These are phyloP conservation scores for Orchestia grillus DNA, from an alignment of 1,140 invertebrate genomes.

Conservation along the genomic window DNA sequence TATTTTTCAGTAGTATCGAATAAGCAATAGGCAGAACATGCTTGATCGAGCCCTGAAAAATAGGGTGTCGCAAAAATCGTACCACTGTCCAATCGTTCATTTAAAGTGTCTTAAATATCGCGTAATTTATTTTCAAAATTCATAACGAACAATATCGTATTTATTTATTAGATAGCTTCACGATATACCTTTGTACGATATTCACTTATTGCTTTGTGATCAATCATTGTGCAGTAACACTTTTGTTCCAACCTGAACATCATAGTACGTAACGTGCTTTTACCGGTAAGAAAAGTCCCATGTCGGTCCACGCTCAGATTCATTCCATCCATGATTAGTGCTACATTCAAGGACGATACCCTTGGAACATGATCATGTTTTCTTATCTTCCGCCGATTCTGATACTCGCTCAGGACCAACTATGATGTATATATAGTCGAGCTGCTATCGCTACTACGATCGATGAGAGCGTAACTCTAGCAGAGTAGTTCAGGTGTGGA, in stretches of 20 bases:
- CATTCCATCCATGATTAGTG: neutral
- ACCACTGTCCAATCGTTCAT: no score
- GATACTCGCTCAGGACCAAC: neutral
- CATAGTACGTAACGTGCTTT: neutral
- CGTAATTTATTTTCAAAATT: no score
- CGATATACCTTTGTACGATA: no score
- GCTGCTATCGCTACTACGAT: neutral
- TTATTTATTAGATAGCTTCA: no score
- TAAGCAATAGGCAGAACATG: no score
- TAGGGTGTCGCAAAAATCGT: no score
- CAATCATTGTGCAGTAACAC: neutral
- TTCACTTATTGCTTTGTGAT: no score
- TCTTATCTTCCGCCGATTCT: neutral
- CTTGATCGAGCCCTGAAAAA: no score
- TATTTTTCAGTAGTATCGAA: neutral
- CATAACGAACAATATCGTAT: no score
- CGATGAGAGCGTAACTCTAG: neutral
- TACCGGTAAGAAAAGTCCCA: neutral
- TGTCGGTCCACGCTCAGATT: neutral
- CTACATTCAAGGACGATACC: neutral
- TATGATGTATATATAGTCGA: no score
- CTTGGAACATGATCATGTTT: neutral
- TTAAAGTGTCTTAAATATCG: no score
- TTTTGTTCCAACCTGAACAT: neutral
- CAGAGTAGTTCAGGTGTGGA: neutral